phyloP scores from a whole-genome alignment of 1,140 invertebrate genomes.

The Cheumatopsyche charites region DNA sequence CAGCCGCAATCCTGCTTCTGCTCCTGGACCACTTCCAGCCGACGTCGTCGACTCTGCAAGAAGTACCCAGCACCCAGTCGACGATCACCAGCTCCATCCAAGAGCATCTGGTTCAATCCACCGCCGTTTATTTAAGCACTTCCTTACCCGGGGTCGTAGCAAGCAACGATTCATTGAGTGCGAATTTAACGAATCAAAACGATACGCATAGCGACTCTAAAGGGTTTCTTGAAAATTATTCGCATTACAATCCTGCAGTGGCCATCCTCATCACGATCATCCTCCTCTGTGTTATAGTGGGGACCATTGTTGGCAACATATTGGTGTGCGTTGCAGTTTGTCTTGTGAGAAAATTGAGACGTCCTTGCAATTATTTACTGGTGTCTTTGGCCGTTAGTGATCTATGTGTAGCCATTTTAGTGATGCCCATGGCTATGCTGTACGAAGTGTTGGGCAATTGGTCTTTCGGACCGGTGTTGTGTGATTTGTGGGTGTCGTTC shows the following conservation, averaged over 20 bases:
- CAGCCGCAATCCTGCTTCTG: slow-evolving; percentile 32
- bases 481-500: slow-evolving; percentile 86
- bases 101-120: not conserved
- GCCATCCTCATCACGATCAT: slow-evolving; percentile 74
- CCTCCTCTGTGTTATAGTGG: slow-evolving; percentile 76
- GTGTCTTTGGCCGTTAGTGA: slow-evolving; percentile 89
- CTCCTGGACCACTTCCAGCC: slow-evolving; percentile 32
- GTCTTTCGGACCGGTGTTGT: slow-evolving; percentile 83
- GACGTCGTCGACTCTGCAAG: slow-evolving; percentile 7
- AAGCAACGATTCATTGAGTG: slow-evolving; percentile 51
- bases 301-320: slow-evolving; percentile 86
- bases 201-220: slow-evolving; percentile 2
- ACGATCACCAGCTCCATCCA: slow-evolving; percentile 6
- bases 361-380: slow-evolving; percentile 86
- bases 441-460: slow-evolving; percentile 82
- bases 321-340: slow-evolving; percentile 88
- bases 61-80: not conserved
- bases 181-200: slow-evolving; percentile 51
- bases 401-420: slow-evolving; percentile 81
- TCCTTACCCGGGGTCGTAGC: not conserved
- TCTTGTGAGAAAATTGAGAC: slow-evolving; percentile 82
- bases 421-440: slow-evolving; percentile 85
- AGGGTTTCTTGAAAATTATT: slow-evolving; percentile 56
- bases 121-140: slow-evolving; percentile 10
- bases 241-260: slow-evolving; percentile 55